These are phyloP conservation scores for Promerops cafer DNA, from an alignment of 2,113 vertebrate genomes.

Conservation along the genomic window DNA sequence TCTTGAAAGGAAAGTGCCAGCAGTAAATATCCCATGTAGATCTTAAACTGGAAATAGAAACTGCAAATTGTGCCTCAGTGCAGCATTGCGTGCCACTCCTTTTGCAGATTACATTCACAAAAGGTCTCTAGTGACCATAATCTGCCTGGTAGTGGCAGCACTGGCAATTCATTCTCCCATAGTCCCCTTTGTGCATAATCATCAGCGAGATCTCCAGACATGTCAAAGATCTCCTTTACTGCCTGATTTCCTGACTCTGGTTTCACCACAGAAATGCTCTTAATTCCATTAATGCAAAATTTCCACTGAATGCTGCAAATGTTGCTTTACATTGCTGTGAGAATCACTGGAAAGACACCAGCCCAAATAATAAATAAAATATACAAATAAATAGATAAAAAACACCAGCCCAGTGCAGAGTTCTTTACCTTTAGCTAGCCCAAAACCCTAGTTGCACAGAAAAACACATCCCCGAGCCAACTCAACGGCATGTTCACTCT, in stretches of 20 bases:
- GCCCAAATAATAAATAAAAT: background rate
- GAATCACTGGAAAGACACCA: background rate
- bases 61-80: background rate
- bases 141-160: background rate
- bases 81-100: background rate
- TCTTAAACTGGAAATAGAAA: background rate
- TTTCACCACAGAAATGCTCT: background rate
- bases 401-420: background rate
- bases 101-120: background rate
- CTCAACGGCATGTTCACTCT: fast-evolving
- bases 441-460: background rate
- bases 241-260: background rate
- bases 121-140: background rate
- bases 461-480: background rate
- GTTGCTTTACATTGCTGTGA: background rate
- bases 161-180: background rate
- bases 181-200: background rate
- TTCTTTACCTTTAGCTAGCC: background rate
- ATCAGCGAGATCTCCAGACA: background rate
- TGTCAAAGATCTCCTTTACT: background rate
- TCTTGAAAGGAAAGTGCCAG: background rate
- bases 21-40: background rate
- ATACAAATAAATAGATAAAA: background rate
- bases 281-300: background rate
- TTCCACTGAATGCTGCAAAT: background rate